These are phyloP conservation scores for Microtus oregoni DNA, from an alignment of 2,113 vertebrate genomes.

Conservation along the genomic window DNA sequence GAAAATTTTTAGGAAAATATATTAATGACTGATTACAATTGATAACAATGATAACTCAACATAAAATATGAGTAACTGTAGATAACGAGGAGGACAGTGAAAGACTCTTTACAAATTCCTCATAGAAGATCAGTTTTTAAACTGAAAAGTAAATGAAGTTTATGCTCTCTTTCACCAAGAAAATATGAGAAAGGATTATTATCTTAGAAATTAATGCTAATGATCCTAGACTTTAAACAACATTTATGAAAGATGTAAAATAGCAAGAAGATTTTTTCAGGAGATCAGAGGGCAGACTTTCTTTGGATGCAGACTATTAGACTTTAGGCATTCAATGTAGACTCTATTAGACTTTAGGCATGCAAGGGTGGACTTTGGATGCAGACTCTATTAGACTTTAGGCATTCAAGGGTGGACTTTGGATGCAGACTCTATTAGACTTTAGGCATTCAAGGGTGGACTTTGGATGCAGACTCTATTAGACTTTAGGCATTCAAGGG, in stretches of 20 bases:
- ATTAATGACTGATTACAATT: not conserved
- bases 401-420: not conserved
- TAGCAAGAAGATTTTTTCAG: not conserved
- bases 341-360: too few species aligned
- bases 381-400: too few species aligned
- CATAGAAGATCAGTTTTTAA: not conserved
- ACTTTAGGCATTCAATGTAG: too few species aligned
- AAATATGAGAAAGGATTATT: not conserved
- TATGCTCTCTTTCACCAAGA: not conserved
- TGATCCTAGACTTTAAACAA: not conserved
- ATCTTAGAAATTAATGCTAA: not conserved
- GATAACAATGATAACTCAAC: not conserved
- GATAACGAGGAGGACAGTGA: not conserved
- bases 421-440: not conserved
- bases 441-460: too few species aligned
- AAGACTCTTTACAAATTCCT: not conserved
- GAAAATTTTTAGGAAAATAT: not conserved
- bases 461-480: too few species aligned
- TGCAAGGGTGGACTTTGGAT: not conserved
- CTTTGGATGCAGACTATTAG: not conserved
- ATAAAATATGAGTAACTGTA: not conserved
- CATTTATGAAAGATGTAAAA: not conserved
- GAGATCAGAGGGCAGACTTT: too few species aligned
- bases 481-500: not conserved
- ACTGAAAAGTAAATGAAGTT: not conserved